Base-by-base conservation (phyloP, 2,888 invertebrate species). In the Thereva nobilitata region DNA sequence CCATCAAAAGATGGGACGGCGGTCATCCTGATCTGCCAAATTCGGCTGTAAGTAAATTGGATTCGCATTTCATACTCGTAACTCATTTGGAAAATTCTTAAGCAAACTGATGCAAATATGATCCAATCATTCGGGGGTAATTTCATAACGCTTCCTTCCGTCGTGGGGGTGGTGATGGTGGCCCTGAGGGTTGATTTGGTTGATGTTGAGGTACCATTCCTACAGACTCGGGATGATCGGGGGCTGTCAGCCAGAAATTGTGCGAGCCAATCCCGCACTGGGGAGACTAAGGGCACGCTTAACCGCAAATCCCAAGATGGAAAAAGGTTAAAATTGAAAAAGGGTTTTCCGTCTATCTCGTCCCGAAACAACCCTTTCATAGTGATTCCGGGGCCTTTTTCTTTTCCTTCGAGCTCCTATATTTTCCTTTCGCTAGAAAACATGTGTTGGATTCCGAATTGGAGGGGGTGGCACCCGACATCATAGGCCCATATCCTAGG, bases 11-110 rank as follows among this genome's bases (percentile, higher is more conserved):
- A 23, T 34, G 9, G 56, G 6, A 23, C 23, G 23, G 23, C 23
- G 23, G 55, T 40, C 34, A 47, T 7, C 41, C 42, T n/a, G n/a
- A n/a, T n/a, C n/a, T n/a, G n/a, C n/a, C 23, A 23, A 23, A 23
- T 23, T 23, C 38, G 38, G n/a, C 38, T 49, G 38, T 35, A 63
- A 50, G 63, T 9, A 63, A 63, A 63, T 63, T 63, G 63, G 50
- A 63, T 63, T 63, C 50, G 35, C 23, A 23, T 23, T 23, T 23
- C 23, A 23, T 63, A 42, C 63, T 63, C 52, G 52, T 63, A 52
- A 63, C 52, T 63, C 63, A 63, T 63, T 63, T 52, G 63, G 63
- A 63, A 63, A 63, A 63, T 63, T 63, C 63, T 63, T 50, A 63
- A 63, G 50, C 52, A 52, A 63, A 63, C 63, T 63, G 50, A 63